A percentile compares a stretch with the other conserved stretches of the same genome.
Evolutionary conservation across 1,140 invertebrate genomes (phyloP).

Genomic region (Drosophila elegans): DNA sequence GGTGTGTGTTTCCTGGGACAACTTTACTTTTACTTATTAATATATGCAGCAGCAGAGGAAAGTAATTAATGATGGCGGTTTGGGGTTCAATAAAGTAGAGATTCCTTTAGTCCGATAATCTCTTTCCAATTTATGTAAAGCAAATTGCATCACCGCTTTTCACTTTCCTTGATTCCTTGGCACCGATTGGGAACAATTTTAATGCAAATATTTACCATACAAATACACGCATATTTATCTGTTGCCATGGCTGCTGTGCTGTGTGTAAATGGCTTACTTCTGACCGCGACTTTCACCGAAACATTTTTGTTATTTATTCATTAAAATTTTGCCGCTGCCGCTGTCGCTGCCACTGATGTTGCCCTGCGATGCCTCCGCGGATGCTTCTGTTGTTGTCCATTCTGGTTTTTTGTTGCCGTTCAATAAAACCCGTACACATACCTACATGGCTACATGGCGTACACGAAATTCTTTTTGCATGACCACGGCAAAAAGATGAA

Average conservation of each 20-base stretch:
- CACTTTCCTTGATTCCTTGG: slow-evolving; percentile 59
- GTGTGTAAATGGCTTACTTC: slow-evolving; percentile 70
- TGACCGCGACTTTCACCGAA: slow-evolving; percentile 78
- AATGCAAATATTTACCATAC: slow-evolving; percentile 50
- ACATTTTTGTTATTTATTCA: slow-evolving; percentile 81
- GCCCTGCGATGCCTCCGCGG: slow-evolving; percentile 29
- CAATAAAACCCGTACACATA: slow-evolving; percentile 40
- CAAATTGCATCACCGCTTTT: slow-evolving; percentile 56
- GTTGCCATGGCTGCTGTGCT: slow-evolving; percentile 61
- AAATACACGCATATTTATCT: slow-evolving; percentile 26
- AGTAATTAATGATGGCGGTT: slow-evolving; percentile 21
- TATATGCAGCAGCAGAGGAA: slow-evolving; percentile 35
- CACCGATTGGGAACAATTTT: slow-evolving; percentile 27
- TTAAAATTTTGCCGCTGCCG: slow-evolving; percentile 76
- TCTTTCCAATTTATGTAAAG: slow-evolving; percentile 18
- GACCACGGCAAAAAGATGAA: slow-evolving; percentile 36
- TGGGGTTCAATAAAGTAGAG: neutral
- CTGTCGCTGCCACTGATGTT: slow-evolving; percentile 60
- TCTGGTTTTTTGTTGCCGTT: slow-evolving; percentile 53
- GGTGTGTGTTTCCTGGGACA: slow-evolving; percentile 26
- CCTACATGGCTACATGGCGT: slow-evolving; percentile 49
- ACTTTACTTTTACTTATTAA: slow-evolving; percentile 56
- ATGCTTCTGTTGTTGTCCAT: slow-evolving; percentile 50
- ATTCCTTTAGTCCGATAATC: neutral
- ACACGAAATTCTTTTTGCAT: slow-evolving; percentile 75